A percentile compares a stretch with the other conserved stretches of the same genome.
phyloP scores from a whole-genome alignment of 2,797 vertebrate species.

The Trachops cirrhosus region DNA sequence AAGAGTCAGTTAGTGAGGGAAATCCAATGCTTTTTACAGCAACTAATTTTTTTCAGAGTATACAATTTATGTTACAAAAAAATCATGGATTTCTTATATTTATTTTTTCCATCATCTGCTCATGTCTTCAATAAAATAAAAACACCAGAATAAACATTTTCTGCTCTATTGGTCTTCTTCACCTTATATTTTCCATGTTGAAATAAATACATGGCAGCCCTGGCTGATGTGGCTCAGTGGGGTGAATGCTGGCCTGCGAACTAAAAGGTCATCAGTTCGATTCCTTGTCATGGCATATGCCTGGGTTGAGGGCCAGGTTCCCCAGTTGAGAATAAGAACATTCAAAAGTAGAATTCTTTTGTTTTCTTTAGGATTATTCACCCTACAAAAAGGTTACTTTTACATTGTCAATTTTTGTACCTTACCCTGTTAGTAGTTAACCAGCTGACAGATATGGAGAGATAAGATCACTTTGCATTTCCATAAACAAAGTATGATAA shows the following conservation, averaged over 20 bases:
- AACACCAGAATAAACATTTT: neutral
- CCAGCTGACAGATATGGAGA: neutral
- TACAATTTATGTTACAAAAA: neutral
- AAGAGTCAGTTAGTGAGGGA: neutral
- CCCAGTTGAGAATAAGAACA: neutral
- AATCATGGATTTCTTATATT: neutral
- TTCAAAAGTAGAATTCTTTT: neutral
- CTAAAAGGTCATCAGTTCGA: too few species aligned
- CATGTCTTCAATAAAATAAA: neutral
- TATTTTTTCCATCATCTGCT: neutral
- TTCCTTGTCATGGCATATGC: too few species aligned
- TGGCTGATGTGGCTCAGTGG: too few species aligned
- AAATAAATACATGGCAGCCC: too few species aligned
- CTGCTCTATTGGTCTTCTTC: neutral
- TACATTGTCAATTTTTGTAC: neutral
- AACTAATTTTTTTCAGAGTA: neutral
- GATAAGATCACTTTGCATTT: neutral
- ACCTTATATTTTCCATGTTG: neutral
- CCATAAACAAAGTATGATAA: neutral
- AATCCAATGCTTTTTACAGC: neutral
- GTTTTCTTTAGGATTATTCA: neutral
- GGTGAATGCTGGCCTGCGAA: too few species aligned
- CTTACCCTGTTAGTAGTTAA: neutral
- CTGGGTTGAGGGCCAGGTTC: too few species aligned
- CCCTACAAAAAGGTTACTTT: neutral